phyloP scores from a whole-genome alignment of 2,888 invertebrate genomes.

The Sturmia bella region DNA sequence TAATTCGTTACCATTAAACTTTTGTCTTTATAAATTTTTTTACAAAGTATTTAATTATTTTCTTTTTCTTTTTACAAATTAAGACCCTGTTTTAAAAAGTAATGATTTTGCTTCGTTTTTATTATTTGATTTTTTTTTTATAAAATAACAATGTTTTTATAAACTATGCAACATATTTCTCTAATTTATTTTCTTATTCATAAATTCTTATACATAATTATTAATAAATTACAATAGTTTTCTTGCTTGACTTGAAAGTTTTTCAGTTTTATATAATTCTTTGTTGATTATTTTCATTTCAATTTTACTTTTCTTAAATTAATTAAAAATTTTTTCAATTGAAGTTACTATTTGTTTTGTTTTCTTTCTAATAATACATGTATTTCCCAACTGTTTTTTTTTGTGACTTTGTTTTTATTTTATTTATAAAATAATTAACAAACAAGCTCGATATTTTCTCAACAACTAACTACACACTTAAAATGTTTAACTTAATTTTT shows the following conservation, averaged over 20 bases:
- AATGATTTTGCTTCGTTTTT: conserved; percentile 25
- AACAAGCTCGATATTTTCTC: conserved; percentile 69
- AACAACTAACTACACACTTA: conserved; percentile 67
- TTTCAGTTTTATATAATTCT: not conserved
- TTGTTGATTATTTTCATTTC: conserved; percentile 1
- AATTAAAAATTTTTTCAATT: conserved; percentile 20
- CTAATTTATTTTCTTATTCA: conserved; percentile 31
- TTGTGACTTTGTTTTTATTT: conserved; percentile 18
- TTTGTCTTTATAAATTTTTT: conserved; percentile 29
- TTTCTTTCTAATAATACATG: conserved; percentile 29
- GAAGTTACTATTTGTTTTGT: not conserved
- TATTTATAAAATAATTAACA: conserved; percentile 70
- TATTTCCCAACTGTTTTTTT: conserved; percentile 46
- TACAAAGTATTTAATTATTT: conserved; percentile 20
- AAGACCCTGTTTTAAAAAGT: conserved; percentile 57
- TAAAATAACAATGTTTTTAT: conserved; percentile 61
- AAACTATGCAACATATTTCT: conserved; percentile 57
- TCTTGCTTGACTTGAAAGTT: not conserved
- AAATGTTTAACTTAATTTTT: conserved; percentile 44
- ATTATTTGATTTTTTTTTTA: conserved; percentile 29
- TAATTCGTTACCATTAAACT: conserved; percentile 5
- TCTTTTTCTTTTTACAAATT: conserved; percentile 47
- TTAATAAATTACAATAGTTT: conserved; percentile 59
- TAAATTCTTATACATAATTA: conserved; percentile 19
- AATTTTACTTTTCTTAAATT: conserved; percentile 13